These are phyloP conservation scores for Myodes glareolus DNA, from an alignment of 2,113 vertebrate genomes.

Conservation along the genomic window DNA sequence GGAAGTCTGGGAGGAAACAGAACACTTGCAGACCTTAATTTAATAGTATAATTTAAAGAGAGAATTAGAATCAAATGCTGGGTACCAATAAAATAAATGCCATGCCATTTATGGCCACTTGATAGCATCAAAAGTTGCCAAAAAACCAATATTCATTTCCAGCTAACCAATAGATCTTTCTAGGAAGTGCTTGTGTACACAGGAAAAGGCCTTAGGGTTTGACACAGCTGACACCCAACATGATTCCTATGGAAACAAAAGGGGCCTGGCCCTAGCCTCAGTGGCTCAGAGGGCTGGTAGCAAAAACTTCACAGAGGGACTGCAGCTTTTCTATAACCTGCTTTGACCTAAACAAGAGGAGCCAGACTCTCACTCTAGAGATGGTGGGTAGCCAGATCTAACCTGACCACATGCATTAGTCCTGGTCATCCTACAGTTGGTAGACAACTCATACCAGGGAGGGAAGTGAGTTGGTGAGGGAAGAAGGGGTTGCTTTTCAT, in stretches of 20 bases:
- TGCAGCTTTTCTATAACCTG: slow-evolving; percentile 55
- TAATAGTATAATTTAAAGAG: slow-evolving; percentile 43
- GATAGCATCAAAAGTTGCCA: slow-evolving; percentile 40
- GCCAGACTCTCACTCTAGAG: slow-evolving; percentile 31
- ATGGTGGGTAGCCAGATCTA: slow-evolving; percentile 41
- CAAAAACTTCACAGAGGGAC: slow-evolving; percentile 33
- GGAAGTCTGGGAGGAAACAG: slow-evolving; percentile 40
- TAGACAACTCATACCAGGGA: slow-evolving; percentile 49
- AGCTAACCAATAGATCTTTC: slow-evolving; percentile 13
- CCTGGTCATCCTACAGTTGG: slow-evolving; percentile 44
- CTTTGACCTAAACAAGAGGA: slow-evolving; percentile 34
- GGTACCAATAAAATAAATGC: slow-evolving; percentile 44
- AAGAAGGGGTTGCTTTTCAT: slow-evolving; percentile 59
- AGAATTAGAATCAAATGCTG: slow-evolving; percentile 45
- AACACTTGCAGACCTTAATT: slow-evolving; percentile 61
- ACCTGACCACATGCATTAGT: slow-evolving; percentile 71
- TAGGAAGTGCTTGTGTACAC: not conserved
- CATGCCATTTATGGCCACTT: slow-evolving; percentile 47
- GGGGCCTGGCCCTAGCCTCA: slow-evolving; percentile 36
- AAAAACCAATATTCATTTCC: not conserved
- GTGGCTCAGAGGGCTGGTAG: not conserved
- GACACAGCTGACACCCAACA: slow-evolving; percentile 54
- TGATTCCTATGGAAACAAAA: slow-evolving; percentile 64
- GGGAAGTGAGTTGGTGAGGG: slow-evolving; percentile 47
- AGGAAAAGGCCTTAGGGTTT: not conserved